Evolutionary conservation across 2,113 vertebrate species (phyloP), one percentile per base, ranked within the genome.

Genomic region (Sylvia atricapilla): DNA sequence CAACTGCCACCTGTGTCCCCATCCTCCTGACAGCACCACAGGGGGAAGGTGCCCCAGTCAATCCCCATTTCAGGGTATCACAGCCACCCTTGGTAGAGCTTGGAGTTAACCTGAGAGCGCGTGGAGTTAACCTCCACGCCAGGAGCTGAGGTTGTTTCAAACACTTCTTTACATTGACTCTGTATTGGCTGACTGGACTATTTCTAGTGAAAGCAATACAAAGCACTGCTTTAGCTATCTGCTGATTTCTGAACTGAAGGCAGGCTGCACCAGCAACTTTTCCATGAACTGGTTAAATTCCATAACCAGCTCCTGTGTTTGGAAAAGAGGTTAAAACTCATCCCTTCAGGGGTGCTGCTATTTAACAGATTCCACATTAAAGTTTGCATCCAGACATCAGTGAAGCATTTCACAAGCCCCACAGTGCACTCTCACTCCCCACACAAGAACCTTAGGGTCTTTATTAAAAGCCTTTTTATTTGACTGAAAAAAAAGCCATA

Each of bases 401-500:
- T 10, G 35, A 46, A 50, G 67, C 28, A 63, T 68, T 56, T 31
- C 41, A 22, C 19, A 13, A n/a, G 35, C 25, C 83, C 37, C 10
- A 20, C 0, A 0, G 21, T 20, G 8, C 56, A 84, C 37, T 43
- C 24, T 22, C 33, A 69, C 55, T 84, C 2, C 3, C 31, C 56
- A 64, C 22, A 55, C 28, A 56, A 75, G 18, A 30, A 68, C 16
- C 24, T 47, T 7, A 24, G 8, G 24, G 20, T 66, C 41, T 83
- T 66, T 37, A 89, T n/a, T 56, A 58, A 84, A 84, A 56, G 1
- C 9, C 7, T 76, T 41, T 79, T 66, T 39, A 68, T 83, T 46
- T 91, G 49, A 90, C 37, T 41, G 10, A 31, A 55, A 90, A 30
- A 77, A 77, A 77, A 39, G 10, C 25, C 74, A 0, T 19, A 82